Percentiles rank a stretch among this genome's conserved stretches.
These are phyloP conservation scores for Plecturocebus donacophilus DNA, from an alignment of 2,113 vertebrate species.

Conservation along the genomic window DNA sequence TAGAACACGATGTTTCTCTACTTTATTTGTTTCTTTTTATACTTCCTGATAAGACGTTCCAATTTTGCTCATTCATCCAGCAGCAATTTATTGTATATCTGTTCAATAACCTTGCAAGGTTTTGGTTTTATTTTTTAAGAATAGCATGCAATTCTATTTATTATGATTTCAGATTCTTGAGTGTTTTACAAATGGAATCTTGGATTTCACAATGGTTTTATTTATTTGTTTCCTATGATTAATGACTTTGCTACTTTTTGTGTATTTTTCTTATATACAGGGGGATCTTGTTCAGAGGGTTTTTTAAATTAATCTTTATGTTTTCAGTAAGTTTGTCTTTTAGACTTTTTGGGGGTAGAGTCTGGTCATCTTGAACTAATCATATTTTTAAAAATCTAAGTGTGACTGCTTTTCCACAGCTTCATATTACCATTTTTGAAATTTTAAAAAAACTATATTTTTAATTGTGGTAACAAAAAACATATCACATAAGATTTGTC, in stretches of 20 bases:
- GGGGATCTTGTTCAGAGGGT: neutral
- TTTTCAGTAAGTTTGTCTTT: neutral
- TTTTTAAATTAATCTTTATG: neutral
- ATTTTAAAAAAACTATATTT: neutral
- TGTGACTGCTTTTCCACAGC: rapidly evolving
- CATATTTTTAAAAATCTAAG: neutral
- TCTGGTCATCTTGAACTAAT: neutral
- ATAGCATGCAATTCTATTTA: rapidly evolving
- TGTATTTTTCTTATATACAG: neutral
- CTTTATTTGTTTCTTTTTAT: neutral
- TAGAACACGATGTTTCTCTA: neutral
- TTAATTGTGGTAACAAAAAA: neutral
- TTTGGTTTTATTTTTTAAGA: neutral
- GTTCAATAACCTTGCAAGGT: neutral
- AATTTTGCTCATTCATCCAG: no score
- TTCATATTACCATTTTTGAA: neutral
- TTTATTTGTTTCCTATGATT: neutral
- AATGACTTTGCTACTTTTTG: neutral
- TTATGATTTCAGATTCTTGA: neutral
- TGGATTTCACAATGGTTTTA: neutral
- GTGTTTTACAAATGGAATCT: neutral
- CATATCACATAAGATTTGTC: neutral
- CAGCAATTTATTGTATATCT: neutral
- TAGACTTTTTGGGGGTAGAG: neutral
- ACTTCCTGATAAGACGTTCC: neutral